Conservation (phyloP, 2,113 vertebrate genomes). For the Hippotragus niger region DNA sequence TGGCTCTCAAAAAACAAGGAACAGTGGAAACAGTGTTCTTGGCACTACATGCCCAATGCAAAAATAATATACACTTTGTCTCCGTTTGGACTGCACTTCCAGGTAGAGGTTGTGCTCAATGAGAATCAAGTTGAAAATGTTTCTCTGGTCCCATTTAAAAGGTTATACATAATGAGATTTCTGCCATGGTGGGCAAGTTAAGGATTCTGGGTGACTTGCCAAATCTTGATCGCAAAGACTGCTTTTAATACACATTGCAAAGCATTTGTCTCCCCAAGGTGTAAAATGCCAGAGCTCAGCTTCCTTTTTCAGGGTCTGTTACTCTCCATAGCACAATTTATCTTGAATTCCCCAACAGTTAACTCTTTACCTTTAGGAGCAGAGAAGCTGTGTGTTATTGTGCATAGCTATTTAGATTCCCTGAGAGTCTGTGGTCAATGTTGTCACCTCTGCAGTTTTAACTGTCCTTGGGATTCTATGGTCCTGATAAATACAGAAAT, state of each 20-base stretch:
- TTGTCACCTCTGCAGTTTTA: not conserved
- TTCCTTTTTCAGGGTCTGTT: constrained; percentile 55
- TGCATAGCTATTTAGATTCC: not conserved
- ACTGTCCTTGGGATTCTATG: not conserved
- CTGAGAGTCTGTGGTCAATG: not conserved
- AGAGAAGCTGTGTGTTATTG: not conserved
- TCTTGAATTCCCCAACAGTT: constrained; percentile 39
- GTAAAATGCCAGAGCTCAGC: constrained; percentile 58
- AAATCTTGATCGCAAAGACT: constrained; percentile 55
- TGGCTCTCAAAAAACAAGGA: not conserved
- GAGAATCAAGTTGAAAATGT: constrained; percentile 59
- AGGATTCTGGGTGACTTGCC: constrained; percentile 65
- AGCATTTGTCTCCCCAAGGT: constrained; percentile 62
- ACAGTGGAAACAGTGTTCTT: not conserved
- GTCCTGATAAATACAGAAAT: not conserved
- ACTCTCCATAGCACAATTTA: constrained; percentile 34
- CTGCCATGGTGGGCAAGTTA: constrained; percentile 43
- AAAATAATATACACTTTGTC: constrained; percentile 51
- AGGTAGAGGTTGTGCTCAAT: constrained; percentile 50
- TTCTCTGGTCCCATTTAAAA: constrained; percentile 69
- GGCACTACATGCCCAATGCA: not conserved
- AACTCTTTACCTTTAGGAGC: not conserved
- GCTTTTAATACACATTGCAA: constrained; percentile 58
- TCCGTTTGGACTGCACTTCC: constrained; percentile 46
- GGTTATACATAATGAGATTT: constrained; percentile 71